Evolutionary conservation across 2,888 invertebrate species (phyloP).

Genomic region (Nysson spinosus): DNA sequence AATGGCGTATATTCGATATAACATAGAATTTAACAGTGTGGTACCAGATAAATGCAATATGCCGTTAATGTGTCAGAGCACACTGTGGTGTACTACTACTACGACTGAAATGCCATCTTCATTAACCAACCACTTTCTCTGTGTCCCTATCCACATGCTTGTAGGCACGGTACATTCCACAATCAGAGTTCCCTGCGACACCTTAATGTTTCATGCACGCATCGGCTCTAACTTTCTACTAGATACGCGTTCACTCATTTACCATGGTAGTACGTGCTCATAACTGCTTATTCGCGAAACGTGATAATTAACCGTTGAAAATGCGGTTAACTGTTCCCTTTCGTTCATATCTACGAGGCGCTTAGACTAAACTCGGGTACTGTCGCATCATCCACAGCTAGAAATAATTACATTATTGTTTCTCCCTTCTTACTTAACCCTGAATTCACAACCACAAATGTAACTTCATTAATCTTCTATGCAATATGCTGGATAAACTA

Average conservation of each 20-base stretch:
- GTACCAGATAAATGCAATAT: conserved; percentile 48
- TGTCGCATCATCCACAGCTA: too few species aligned
- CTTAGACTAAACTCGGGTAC: background rate
- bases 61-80: conserved; percentile 42
- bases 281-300: conserved; percentile 55
- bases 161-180: too few species aligned
- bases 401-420: too few species aligned
- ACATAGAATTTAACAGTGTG: conserved; percentile 50
- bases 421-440: too few species aligned
- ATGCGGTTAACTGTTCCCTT: conserved; percentile 46
- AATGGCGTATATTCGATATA: conserved; percentile 37
- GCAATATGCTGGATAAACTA: too few species aligned
- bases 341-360: conserved; percentile 7
- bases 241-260: conserved; percentile 13
- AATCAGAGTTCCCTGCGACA: conserved; percentile 9
- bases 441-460: too few species aligned
- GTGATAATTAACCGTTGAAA: conserved; percentile 59
- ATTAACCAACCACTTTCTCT: background rate
- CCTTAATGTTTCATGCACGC: conserved; percentile 2
- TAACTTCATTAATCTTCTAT: too few species aligned
- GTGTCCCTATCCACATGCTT: too few species aligned
- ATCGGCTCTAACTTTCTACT: conserved; percentile 34
- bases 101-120: too few species aligned
- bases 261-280: conserved; percentile 15
- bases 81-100: background rate